Evolutionary conservation across 2,113 vertebrate species (phyloP).

Genomic region (Campylomormyrus numenius): DNA sequence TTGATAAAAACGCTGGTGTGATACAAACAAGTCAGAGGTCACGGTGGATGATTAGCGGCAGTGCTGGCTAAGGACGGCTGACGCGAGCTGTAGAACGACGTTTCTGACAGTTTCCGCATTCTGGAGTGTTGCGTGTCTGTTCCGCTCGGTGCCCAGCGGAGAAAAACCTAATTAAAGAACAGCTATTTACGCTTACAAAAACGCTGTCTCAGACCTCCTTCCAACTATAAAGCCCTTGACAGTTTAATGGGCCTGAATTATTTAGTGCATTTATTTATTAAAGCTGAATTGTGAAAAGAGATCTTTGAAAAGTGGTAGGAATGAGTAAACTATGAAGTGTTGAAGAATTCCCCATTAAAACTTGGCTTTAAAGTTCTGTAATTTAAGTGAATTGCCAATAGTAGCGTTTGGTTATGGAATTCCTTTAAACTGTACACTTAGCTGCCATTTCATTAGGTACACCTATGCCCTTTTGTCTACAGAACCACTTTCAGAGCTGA

Average conservation of each 20-base stretch:
- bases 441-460: background rate
- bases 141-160: background rate
- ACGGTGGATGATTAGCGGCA: background rate
- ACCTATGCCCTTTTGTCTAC: background rate
- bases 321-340: background rate
- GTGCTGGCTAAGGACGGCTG: background rate
- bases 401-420: background rate
- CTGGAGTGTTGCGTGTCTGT: background rate
- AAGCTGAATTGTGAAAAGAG: slow-evolving; percentile 3
- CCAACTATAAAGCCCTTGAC: slow-evolving; percentile 2
- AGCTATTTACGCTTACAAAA: slow-evolving; percentile 14
- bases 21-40: slow-evolving; percentile 8
- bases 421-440: background rate
- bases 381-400: background rate
- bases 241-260: slow-evolving; percentile 13
- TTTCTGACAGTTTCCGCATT: background rate
- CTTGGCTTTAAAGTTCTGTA: background rate
- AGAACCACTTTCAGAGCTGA: background rate
- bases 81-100: background rate
- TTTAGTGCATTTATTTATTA: slow-evolving; percentile 16
- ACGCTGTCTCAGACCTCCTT: background rate
- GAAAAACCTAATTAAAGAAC: slow-evolving; percentile 12
- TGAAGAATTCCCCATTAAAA: background rate
- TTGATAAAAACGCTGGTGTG: background rate
- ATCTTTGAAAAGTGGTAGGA: background rate